phyloP scores from a whole-genome alignment of 2,113 vertebrate genomes.

The Macrotus californicus region DNA sequence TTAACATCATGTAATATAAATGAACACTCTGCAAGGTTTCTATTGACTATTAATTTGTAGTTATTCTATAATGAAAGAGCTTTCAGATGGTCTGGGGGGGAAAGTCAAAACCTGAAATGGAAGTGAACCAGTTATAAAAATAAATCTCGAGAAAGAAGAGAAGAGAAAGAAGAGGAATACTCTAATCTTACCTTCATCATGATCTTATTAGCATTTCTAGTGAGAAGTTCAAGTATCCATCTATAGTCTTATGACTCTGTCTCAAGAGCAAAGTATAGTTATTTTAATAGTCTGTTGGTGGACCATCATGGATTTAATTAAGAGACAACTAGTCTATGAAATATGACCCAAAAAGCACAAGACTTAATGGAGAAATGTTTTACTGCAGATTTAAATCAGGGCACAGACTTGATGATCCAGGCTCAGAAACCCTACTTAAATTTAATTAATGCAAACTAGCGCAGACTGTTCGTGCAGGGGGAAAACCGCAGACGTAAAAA shows the following conservation, averaged over 20 bases:
- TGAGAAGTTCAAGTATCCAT: conserved; percentile 83
- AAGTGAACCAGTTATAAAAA: conserved; percentile 77
- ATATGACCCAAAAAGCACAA: conserved; percentile 82
- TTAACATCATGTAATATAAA: conserved; percentile 70
- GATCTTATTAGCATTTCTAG: conserved; percentile 86
- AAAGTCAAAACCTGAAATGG: conserved; percentile 74
- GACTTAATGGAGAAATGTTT: conserved; percentile 86
- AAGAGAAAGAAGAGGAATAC: conserved; percentile 75
- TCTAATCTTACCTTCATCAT: conserved; percentile 85
- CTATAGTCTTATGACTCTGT: conserved; percentile 82
- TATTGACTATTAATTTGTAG: conserved; percentile 67
- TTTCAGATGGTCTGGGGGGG: conserved; percentile 59
- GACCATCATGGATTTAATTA: conserved; percentile 87
- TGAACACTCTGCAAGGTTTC: conserved; percentile 71
- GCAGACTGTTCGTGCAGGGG: conserved; percentile 70
- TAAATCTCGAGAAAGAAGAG: conserved; percentile 79
- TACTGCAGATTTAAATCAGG: conserved; percentile 84
- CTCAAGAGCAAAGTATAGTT: conserved; percentile 84
- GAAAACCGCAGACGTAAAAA: conserved; percentile 72
- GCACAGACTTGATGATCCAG: conserved; percentile 77
- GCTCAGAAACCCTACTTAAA: conserved; percentile 79
- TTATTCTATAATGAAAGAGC: conserved; percentile 71
- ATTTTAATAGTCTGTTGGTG: conserved; percentile 87
- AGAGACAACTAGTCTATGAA: conserved; percentile 86
- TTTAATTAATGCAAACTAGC: conserved; percentile 81